phyloP scores from a whole-genome alignment of 2,888 invertebrate species.

The Aleiodes alternator region DNA sequence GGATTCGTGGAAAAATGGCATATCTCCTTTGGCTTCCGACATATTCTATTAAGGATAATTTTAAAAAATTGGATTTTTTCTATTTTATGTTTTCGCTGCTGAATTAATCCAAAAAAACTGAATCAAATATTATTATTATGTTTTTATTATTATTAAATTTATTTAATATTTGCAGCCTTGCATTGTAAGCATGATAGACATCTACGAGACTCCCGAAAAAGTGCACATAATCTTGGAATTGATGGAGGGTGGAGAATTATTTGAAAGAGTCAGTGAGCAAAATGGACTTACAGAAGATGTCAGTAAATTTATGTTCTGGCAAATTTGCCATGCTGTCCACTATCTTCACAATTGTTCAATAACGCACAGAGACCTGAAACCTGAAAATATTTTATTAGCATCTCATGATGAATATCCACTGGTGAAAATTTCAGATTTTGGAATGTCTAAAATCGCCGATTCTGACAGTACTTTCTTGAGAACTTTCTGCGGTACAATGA shows the following conservation, averaged over 20 bases:
- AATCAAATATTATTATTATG: not conserved
- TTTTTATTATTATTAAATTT: not conserved
- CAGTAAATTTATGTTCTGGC: conserved; percentile 88
- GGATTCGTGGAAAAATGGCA: too few relatives aligned
- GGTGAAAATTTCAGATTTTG: conserved; percentile 92
- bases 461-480: conserved; percentile 83
- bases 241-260: conserved; percentile 93
- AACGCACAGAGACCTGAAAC: conserved; percentile 87
- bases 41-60: too few relatives aligned
- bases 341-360: conserved; percentile 89
- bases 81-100: too few relatives aligned
- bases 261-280: conserved; percentile 81
- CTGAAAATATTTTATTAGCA: conserved; percentile 86
- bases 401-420: conserved; percentile 80
- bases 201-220: conserved; percentile 84
- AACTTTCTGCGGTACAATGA: conserved; percentile 93
- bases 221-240: conserved; percentile 91
- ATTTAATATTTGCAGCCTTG: conserved; percentile 81
- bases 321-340: conserved; percentile 89
- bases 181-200: conserved; percentile 88
- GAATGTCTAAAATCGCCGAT: conserved; percentile 90
- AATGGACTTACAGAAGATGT: conserved; percentile 82
- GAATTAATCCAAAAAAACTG: too few relatives aligned
- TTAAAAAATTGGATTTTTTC: too few relatives aligned
- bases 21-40: too few relatives aligned